These are phyloP conservation scores for sheep (Ovis aries) DNA, from an alignment of 2,113 vertebrate species.

Conservation along the genomic window ARS-UI_Ramb_v3.0 NC_056056.1:70515501-70516000, in stretches of 20 bases:
- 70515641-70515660: not conserved
- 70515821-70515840: not conserved
- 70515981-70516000: not conserved
- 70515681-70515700: not conserved
- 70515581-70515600: not conserved
- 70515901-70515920: not conserved
- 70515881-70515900: not conserved
- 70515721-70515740: not conserved
- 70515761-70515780: not conserved
- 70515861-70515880: not conserved
- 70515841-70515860: not conserved
- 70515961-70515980: not conserved
- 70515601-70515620: not conserved
- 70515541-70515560: not conserved
- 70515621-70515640: not conserved
- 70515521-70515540: not conserved
- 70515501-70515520: not conserved
- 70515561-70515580: not conserved
- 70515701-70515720: rapidly evolving
- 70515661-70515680: not conserved
- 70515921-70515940: not conserved
- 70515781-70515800: not conserved
- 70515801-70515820: not conserved
- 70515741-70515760: not conserved
- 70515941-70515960: not conserved